Percentiles rank a stretch among this genome's conserved stretches.
phyloP scores from a whole-genome alignment of 2,888 invertebrate genomes.

The Chrysopilus asiliformis region DNA sequence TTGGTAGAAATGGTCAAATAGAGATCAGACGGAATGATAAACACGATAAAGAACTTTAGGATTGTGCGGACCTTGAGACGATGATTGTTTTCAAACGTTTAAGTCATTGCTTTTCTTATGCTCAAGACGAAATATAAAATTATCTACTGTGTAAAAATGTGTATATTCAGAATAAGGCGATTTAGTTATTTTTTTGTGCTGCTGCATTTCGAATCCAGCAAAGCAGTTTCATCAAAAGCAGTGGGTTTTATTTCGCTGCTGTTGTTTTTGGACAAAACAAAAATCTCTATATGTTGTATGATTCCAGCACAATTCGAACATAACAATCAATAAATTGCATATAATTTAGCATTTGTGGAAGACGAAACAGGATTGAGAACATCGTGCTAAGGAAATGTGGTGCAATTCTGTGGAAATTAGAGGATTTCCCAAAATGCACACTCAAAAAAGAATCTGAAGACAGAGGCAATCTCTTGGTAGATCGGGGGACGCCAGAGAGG shows the following conservation, averaged over 20 bases:
- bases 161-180: too few species aligned
- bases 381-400: background rate
- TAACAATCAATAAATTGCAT: conserved; percentile 1
- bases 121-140: too few species aligned
- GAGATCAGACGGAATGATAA: too few species aligned
- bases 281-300: background rate
- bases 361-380: too few species aligned
- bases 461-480: background rate
- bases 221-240: background rate
- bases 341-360: background rate
- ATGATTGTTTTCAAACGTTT: too few species aligned
- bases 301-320: conserved; percentile 1
- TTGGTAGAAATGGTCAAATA: too few species aligned
- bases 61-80: too few species aligned
- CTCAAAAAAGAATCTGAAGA: background rate
- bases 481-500: background rate
- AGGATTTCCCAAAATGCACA: background rate
- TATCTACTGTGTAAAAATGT: too few species aligned
- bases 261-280: background rate
- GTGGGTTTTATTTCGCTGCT: background rate
- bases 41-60: too few species aligned
- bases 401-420: background rate
- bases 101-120: too few species aligned
- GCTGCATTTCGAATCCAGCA: background rate
- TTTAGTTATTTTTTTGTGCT: too few species aligned